Evolutionary conservation across 2,113 vertebrate species (phyloP).

Genomic region (Edolisoma coerulescens): DNA sequence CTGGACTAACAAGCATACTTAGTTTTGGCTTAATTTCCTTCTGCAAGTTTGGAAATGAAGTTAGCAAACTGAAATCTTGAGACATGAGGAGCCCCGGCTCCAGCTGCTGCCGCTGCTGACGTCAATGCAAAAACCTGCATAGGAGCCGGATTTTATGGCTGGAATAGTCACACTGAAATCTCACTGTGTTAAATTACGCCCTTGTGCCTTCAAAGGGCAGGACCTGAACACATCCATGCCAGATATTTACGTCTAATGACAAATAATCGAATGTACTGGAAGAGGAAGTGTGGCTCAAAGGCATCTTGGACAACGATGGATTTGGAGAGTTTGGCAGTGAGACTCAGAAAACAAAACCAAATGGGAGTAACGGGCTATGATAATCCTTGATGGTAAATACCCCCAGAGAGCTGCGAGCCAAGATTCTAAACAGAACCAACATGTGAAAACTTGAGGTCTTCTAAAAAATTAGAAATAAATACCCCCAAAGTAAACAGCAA

Average conservation of each 20-base stretch:
- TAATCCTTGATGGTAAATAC: background rate
- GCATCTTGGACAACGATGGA: background rate
- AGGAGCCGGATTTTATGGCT: slow-evolving; percentile 38
- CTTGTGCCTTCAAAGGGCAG: background rate
- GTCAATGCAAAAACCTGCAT: slow-evolving; percentile 42
- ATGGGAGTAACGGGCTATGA: background rate
- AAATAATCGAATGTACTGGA: background rate
- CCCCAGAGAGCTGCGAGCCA: background rate
- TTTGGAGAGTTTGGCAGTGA: background rate
- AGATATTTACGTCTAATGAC: slow-evolving; percentile 17
- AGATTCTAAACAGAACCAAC: background rate
- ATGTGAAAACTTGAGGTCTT: background rate
- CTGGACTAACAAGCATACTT: background rate
- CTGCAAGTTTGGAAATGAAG: background rate
- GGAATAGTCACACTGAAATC: slow-evolving; percentile 8
- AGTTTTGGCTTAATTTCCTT: background rate
- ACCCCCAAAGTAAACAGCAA: background rate
- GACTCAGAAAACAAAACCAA: background rate
- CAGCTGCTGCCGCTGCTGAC: slow-evolving; percentile 41
- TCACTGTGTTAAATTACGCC: slow-evolving; percentile 41
- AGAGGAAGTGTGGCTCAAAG: background rate
- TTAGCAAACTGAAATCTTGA: background rate
- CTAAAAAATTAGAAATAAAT: background rate
- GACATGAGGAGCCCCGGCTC: background rate
- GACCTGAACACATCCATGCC: background rate